Evolutionary conservation across 2,113 vertebrate species (phyloP).

Genomic region (Platanista minor): DNA sequence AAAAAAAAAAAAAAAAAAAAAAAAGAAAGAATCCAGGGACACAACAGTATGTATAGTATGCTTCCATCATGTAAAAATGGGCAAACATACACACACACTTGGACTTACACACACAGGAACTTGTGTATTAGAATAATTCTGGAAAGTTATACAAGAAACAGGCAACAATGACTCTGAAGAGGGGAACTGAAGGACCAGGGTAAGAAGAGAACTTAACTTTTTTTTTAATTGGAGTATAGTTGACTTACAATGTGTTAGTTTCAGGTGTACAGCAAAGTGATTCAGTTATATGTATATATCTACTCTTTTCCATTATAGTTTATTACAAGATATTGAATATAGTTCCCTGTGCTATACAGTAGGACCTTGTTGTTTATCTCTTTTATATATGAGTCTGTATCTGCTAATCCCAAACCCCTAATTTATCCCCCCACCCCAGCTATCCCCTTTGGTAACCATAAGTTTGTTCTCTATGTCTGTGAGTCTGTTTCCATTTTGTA

Average conservation of each 20-base stretch:
- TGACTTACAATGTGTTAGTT: background rate
- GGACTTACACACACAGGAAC: accelerated
- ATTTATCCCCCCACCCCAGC: too few relatives aligned
- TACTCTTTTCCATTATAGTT: background rate
- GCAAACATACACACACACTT: background rate
- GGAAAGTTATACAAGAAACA: background rate
- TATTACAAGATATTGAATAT: background rate
- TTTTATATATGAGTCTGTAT: background rate
- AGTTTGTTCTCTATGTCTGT: background rate
- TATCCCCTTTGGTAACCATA: background rate
- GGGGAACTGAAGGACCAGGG: too few relatives aligned
- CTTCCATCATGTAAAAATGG: background rate
- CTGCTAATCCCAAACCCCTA: background rate
- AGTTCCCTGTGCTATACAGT: background rate
- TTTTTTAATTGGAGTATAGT: background rate
- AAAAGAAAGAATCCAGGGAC: background rate
- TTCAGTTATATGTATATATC: background rate
- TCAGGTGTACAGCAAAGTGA: background rate
- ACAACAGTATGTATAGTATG: background rate
- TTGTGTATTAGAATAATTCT: background rate
- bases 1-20: too few relatives aligned
- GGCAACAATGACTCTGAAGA: background rate
- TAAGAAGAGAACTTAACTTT: background rate
- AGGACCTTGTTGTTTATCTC: background rate
- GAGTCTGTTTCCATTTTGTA: background rate